These are phyloP conservation scores for Alloplasta piceator DNA, from an alignment of 2,888 invertebrate genomes.

Conservation along the genomic window DNA sequence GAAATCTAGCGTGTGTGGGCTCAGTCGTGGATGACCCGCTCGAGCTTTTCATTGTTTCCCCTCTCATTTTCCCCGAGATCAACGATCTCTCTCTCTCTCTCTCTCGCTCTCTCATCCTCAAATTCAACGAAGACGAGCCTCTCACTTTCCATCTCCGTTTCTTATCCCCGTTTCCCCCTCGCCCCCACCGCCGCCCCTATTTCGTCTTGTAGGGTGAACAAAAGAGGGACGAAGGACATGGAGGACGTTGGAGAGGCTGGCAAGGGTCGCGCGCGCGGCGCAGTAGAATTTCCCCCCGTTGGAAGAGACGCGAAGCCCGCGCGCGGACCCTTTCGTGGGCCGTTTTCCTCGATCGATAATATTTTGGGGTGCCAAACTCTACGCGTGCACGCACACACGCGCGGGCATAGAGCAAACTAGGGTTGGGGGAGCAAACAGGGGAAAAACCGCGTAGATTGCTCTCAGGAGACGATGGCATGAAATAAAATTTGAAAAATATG, in stretches of 20 bases:
- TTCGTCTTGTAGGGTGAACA: conserved; percentile 20
- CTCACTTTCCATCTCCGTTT: conserved; percentile 11
- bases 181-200: not conserved
- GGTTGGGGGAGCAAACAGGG: conserved; percentile 32
- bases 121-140: not conserved
- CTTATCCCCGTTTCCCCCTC: not conserved
- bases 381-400: not conserved
- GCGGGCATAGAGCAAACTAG: not conserved
- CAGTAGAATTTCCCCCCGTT: conserved; percentile 70
- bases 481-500: conserved; percentile 9
- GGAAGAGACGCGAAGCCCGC: conserved; percentile 26
- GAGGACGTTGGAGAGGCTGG: conserved; percentile 15
- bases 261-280: conserved; percentile 73
- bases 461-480: not conserved
- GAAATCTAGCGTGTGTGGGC: not conserved
- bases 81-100: not conserved
- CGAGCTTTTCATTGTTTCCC: conserved; percentile 42
- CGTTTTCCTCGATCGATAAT: conserved; percentile 75
- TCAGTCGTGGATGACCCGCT: conserved; percentile 1
- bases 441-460: conserved; percentile 6
- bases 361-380: conserved; percentile 68
- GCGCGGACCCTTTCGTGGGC: conserved; percentile 70
- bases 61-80: conserved; percentile 7
- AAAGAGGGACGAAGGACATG: conserved; percentile 13
- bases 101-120: not conserved